phyloP scores from a whole-genome alignment of 2,797 vertebrate genomes.

The Onychomys torridus region DNA sequence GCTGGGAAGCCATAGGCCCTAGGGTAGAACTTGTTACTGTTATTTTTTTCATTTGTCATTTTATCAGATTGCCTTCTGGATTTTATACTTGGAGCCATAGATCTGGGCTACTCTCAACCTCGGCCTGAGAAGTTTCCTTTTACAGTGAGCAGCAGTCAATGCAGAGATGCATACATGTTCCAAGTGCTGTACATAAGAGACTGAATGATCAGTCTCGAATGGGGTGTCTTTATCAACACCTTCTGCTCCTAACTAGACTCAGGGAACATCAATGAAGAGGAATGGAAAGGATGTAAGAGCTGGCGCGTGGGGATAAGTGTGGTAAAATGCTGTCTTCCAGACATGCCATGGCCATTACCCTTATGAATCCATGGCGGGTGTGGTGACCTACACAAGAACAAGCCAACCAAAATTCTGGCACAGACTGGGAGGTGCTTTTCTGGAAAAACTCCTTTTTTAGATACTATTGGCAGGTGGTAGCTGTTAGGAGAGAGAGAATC shows the following conservation, averaged over 20 bases:
- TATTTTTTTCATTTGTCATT: neutral
- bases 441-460: neutral
- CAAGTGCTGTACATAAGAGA: neutral
- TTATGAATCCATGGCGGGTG: neutral
- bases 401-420: neutral
- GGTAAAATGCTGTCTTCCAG: neutral
- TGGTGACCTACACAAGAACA: neutral
- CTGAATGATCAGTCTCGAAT: neutral
- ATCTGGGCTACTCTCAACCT: neutral
- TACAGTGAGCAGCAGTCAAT: neutral
- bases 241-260: neutral
- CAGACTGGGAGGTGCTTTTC: neutral
- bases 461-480: neutral
- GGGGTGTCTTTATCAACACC: neutral
- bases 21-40: neutral
- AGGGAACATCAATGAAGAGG: neutral
- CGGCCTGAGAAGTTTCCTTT: neutral
- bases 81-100: neutral
- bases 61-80: neutral
- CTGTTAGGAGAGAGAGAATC: neutral
- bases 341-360: neutral
- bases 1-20: neutral
- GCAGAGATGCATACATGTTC: neutral
- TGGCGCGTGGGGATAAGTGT: neutral
- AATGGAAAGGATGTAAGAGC: neutral